Base-by-base conservation (phyloP, 2,888 invertebrate genomes). In the Apamea epomidion region DNA sequence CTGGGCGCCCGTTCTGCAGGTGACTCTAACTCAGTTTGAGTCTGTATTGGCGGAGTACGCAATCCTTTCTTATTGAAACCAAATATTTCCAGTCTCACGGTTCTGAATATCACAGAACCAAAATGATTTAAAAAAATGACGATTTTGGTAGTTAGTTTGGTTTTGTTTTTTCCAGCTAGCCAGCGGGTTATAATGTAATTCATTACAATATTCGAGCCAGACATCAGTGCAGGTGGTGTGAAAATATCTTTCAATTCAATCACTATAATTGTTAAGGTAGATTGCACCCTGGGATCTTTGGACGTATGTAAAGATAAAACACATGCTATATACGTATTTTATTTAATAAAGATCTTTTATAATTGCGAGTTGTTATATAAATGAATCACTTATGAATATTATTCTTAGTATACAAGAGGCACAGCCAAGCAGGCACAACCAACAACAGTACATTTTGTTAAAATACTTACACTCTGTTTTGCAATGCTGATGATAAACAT, bases 391-490 rank as follows among this genome's bases (percentile, higher is more conserved):
- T 83, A 83, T 83, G 72, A 81, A 77, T 82, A 84, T 48, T 83
- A 78, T 71, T 51, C 85, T 83, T 80, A 85, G 68, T 78, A 83
- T 83, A 86, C 73, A 71, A 80, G 92, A 93, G 92, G 92, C 95
- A 95, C 95, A 94, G 94, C 93, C 94, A 93, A 94, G 93, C 92
- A 92, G 89, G 89, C 87, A 82, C 76, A 83, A 82, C 68, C 74
- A 81, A 79, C 74, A 84, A 74, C 78, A 71, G 65, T 78, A 81
- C 73, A 70, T 65, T 73, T 65, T 72, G 45, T 72, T 78, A 78
- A 72, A 83, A 78, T 67, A 80, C 65, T 71, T 73, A 60, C 48
- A 76, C 60, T 37, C 54, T 65, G 48, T 80, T 21, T 79, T 77
- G 75, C 69, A 82, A 77, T 82, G 82, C 69, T 68, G 62, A 88